Evolutionary conservation across 2,113 vertebrate species (phyloP), one percentile per base, ranked within the genome.

Genomic region (Pampusana beccarii): DNA sequence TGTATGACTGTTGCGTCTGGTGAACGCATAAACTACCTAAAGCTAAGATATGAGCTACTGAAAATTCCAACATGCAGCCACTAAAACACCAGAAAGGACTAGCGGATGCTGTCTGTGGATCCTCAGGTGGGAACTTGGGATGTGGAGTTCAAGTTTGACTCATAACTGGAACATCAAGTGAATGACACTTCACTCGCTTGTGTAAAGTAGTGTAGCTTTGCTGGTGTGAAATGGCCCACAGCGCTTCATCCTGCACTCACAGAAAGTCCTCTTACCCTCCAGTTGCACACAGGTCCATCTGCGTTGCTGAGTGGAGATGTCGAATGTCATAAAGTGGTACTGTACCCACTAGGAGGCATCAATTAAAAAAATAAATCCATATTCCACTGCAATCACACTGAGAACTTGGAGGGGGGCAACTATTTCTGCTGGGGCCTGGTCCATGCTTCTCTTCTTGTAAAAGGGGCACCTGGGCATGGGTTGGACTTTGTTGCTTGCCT

Each of bases 11-110:
- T n/a, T 86, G 9, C 92, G 28, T 88, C 79, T 88, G 84, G 48
- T 83, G 71, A 95, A 94, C 70, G 46, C 42, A 78, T 56, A 90
- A 95, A 83, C 36, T 64, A 90, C 70, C 64, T 51, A 60, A 93
- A 90, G 69, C 69, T 80, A 86, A 86, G 82, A 77, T 77, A 71
- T n/a, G 21, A 90, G 75, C 60, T 90, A 7, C 34, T 80, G 88
- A 90, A 79, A 86, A 79, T 90, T 94, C 38, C 54, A 65, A 25
- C n/a, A 5, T 57, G 34, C 70, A 65, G 50, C 58, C 10, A 3
- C 71, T 93, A 51, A 69, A 91, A 65, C 53, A 42, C 23, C 17
- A 38, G 70, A 44, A 75, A 62, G 44, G 38, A 62, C 53, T 51
- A 62, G 66, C 21, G 60, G 62, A 85, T 29, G 38, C 78, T 87